A percentile compares a stretch with the other conserved stretches of the same genome.
phyloP scores from a whole-genome alignment of 2,888 invertebrate species.

The Dolomedes plantarius region DNA sequence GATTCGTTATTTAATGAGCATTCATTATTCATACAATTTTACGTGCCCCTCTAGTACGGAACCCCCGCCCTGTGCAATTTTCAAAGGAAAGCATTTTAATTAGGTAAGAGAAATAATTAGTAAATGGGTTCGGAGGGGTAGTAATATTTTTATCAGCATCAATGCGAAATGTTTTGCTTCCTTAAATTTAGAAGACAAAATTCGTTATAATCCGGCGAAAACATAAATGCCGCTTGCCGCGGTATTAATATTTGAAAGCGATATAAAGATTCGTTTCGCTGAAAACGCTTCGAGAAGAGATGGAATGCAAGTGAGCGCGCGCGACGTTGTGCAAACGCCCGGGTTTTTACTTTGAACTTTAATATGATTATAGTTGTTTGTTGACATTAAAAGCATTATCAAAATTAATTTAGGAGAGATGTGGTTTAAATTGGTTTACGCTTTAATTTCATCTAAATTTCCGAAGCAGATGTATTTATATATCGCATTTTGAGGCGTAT shows the following conservation, averaged over 20 bases:
- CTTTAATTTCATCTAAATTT: not conserved
- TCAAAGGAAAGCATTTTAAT: slow-evolving; percentile 49
- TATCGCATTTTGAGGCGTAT: no score
- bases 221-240: not conserved
- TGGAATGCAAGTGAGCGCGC: not conserved
- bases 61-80: slow-evolving; percentile 24
- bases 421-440: not conserved
- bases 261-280: not conserved
- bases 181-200: slow-evolving; percentile 14
- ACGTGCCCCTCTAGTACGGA: slow-evolving; percentile 11
- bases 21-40: slow-evolving; percentile 35
- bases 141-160: slow-evolving; percentile 18
- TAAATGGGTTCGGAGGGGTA: slow-evolving; percentile 52
- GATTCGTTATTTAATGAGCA: slow-evolving; percentile 37
- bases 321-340: not conserved
- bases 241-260: not conserved
- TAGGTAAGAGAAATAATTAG: slow-evolving; percentile 61
- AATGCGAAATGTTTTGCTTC: slow-evolving; percentile 6
- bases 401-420: not conserved
- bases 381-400: slow-evolving; percentile 12
- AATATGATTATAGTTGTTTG: slow-evolving; percentile 3
- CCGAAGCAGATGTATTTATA: no score
- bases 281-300: no score
- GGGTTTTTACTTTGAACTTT: not conserved
- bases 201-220: slow-evolving; percentile 7